These are phyloP conservation scores for Danio jaintianensis DNA, from an alignment of 2,797 vertebrate species.

Conservation along the genomic window DNA sequence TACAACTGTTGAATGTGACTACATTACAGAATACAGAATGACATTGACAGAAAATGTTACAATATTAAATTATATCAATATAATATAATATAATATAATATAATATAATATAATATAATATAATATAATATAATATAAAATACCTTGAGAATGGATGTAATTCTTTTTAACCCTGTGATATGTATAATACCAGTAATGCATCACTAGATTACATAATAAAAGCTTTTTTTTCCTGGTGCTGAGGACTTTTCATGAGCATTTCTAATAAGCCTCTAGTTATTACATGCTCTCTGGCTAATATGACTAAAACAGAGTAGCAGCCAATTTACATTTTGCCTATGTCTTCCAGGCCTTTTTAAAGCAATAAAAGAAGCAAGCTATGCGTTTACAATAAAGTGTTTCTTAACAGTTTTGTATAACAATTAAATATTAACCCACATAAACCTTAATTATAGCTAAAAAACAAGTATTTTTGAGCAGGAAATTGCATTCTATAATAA, in stretches of 20 bases:
- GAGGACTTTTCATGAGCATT: conserved; percentile 11
- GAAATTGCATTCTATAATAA: not conserved
- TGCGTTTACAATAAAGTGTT: conserved; percentile 9
- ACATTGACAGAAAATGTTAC: conserved; percentile 13
- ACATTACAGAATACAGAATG: conserved; percentile 5
- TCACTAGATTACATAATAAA: conserved; percentile 10
- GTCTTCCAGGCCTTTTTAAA: conserved; percentile 10
- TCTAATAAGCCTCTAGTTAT: conserved; percentile 31
- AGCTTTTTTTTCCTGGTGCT: not conserved
- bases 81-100: not conserved
- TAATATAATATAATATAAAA: not conserved
- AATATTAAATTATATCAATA: not conserved
- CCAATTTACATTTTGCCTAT: conserved; percentile 33
- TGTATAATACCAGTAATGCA: conserved; percentile 1
- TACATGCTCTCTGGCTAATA: conserved; percentile 28
- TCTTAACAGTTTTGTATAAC: conserved; percentile 13
- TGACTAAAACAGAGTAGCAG: conserved; percentile 25
- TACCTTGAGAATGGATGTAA: not conserved
- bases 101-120: not conserved
- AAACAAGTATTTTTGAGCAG: not conserved
- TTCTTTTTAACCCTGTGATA: not conserved
- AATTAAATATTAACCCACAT: conserved; percentile 16
- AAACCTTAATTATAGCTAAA: not conserved
- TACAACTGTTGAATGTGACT: conserved; percentile 3
- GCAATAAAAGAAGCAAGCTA: conserved; percentile 15